Conservation (phyloP, 2,888 invertebrate species). For the Eristalinus aeneus region DNA sequence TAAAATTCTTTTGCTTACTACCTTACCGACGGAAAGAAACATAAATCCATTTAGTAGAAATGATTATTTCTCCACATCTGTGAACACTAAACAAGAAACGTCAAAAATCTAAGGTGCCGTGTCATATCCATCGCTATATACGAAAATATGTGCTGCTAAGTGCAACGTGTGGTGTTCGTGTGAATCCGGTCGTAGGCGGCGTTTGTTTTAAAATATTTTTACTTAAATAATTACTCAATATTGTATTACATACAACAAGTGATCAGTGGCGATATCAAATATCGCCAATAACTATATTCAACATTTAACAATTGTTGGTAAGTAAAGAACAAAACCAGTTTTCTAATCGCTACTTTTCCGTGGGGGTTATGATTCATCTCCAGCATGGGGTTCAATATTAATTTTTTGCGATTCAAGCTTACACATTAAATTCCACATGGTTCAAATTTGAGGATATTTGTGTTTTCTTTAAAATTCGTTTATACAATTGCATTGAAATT, state of each 20-base stretch:
- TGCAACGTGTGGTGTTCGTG: slow-evolving; percentile 35
- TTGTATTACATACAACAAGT: slow-evolving; percentile 2
- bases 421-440: neutral
- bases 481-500: slow-evolving; percentile 16
- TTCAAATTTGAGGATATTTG: neutral
- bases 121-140: slow-evolving; percentile 31
- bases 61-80: neutral
- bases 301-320: slow-evolving; percentile 18
- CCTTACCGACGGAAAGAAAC: neutral
- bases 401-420: neutral
- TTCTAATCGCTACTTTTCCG: neutral
- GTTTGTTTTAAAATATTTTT: slow-evolving; percentile 28
- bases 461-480: neutral
- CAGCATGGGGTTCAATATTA: slow-evolving; percentile 21
- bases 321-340: slow-evolving; percentile 23
- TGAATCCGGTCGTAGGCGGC: slow-evolving; percentile 48
- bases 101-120: slow-evolving; percentile 39
- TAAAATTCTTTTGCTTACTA: neutral
- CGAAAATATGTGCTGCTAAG: slow-evolving; percentile 47
- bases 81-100: slow-evolving; percentile 32
- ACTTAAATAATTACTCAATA: slow-evolving; percentile 1
- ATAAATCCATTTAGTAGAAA: neutral
- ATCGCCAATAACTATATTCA: neutral
- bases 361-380: slow-evolving; percentile 54
- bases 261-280: slow-evolving; percentile 2